These are phyloP conservation scores for Smithornis capensis DNA, from an alignment of 2,113 vertebrate species.

Conservation along the genomic window DNA sequence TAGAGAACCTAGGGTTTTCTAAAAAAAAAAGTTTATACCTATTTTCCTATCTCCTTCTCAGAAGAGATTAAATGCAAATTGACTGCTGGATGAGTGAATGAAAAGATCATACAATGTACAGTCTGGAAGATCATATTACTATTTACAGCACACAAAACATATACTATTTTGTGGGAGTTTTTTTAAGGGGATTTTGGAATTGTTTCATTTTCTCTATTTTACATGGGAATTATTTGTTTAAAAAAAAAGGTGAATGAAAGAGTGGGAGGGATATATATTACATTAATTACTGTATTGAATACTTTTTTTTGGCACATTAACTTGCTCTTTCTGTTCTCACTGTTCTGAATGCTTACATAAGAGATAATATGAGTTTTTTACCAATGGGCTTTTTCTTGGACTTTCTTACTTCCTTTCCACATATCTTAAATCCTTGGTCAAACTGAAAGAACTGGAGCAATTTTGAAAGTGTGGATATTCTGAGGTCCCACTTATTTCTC, in stretches of 20 bases:
- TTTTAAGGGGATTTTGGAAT: background rate
- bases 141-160: background rate
- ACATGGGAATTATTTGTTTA: background rate
- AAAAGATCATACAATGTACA: background rate
- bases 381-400: background rate
- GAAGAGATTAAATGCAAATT: slow-evolving; percentile 34
- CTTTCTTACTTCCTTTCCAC: background rate
- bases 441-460: background rate
- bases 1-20: background rate
- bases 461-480: background rate
- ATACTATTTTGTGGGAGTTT: background rate
- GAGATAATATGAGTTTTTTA: background rate
- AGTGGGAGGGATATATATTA: background rate
- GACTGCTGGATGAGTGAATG: background rate
- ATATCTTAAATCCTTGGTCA: background rate
- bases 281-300: background rate
- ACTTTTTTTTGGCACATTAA: background rate
- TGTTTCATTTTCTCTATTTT: background rate
- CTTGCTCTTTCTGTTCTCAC: background rate
- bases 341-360: background rate
- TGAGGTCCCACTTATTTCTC: background rate
- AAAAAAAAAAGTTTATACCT: background rate
- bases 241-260: background rate
- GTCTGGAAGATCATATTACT: background rate
- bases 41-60: slow-evolving; percentile 3